Evolutionary conservation across 2,888 invertebrate genomes (phyloP).

Genomic region (Scaptodrosophila latifasciaeformis): DNA sequence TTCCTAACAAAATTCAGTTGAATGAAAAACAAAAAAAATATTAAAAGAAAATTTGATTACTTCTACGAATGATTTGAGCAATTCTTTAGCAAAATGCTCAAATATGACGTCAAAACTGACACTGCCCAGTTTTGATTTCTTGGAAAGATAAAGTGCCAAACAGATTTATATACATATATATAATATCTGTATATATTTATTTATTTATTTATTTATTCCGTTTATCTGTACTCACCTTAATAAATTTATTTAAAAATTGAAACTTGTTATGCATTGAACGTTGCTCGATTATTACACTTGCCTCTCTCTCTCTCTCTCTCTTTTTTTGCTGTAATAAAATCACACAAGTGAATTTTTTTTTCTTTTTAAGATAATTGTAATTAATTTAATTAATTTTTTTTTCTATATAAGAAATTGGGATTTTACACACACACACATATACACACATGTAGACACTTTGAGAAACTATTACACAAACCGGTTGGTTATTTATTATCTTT

Average conservation of each 20-base stretch:
- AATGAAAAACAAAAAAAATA: too few relatives aligned
- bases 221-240: constrained; percentile 29
- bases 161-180: too few relatives aligned
- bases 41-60: neutral
- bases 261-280: constrained; percentile 37
- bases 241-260: constrained; percentile 19
- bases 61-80: too few relatives aligned
- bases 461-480: constrained; percentile 46
- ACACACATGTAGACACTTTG: constrained; percentile 4
- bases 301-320: neutral
- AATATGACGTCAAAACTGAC: neutral
- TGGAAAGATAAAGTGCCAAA: too few relatives aligned
- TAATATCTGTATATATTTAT: too few relatives aligned
- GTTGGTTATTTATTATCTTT: constrained; percentile 37
- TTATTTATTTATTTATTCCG: neutral
- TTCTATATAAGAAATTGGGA: constrained; percentile 14
- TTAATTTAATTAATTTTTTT: constrained; percentile 26
- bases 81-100: too few relatives aligned
- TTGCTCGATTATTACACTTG: constrained; percentile 19
- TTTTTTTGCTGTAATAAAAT: neutral
- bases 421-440: constrained; percentile 11
- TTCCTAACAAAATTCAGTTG: too few relatives aligned
- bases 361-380: constrained; percentile 16
- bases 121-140: too few relatives aligned
- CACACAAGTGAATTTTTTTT: neutral